Base-by-base conservation (phyloP, 1,140 invertebrate species). In the Aphelenchoides fujianensis region DNA sequence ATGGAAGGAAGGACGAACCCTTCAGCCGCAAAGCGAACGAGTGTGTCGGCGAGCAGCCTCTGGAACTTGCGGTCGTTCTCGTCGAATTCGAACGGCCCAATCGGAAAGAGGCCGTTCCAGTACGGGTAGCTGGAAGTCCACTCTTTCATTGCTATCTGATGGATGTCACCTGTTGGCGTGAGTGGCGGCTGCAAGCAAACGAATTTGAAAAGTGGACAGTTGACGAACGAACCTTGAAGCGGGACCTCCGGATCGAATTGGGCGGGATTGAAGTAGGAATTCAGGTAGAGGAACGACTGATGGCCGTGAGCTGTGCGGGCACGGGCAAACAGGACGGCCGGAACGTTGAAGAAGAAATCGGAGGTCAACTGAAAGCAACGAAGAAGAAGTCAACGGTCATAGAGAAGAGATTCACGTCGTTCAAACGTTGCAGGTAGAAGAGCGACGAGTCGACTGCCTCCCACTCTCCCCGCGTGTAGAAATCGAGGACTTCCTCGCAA, bases 1-100 rank as follows among this genome's bases (percentile, higher is more conserved):
- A 87, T 92, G 96, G 73, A 90, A 89, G 78, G 85, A 88, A 59
- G 16, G 57, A 61, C 66, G 68, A 0, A 69, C 67, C 67, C 67
- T 12, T 68, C 32, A 27, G 27, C 31, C 0, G 67, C 62, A n/a
- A 69, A 70, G 64, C 30, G 12, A 1, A 30, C 64, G 1, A 69
- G 19, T 9, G 37, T 32, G 23, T 71, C 30, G 23, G 16, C 61
- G 12, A 68, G n/a, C 9, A 71, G 12, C 2, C 27, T 16, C 30
- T 69, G 69, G 27, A 23, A 36, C 30, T 70, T 16, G 3, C 68
- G 69, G 72, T 70, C 69, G 23, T 70, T 36, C 1, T 70, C 69
- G 68, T 70, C 35, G 31, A 69, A 69, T 70, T 69, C 61, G 30
- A 69, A 69, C n/a, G 68, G 19, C 2, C 68, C 69, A n/a, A 70